Conservation (phyloP, 1,140 invertebrate genomes). For the Bombus soroeensis region DNA sequence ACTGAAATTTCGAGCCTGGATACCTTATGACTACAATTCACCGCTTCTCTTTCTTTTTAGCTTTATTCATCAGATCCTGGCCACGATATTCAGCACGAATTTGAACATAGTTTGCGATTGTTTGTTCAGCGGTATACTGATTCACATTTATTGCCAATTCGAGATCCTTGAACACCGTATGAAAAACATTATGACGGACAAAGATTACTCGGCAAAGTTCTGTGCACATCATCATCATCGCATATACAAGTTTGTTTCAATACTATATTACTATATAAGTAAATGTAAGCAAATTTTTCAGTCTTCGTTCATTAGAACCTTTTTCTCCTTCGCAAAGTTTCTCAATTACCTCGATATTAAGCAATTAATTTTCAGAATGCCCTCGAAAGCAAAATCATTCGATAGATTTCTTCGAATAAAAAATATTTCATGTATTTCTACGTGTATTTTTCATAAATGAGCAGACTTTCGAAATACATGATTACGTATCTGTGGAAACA, state of each 20-base stretch:
- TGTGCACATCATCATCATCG: slow-evolving; percentile 59
- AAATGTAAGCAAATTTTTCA: no score
- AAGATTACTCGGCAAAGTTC: slow-evolving; percentile 20
- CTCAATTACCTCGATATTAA: no score
- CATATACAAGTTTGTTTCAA: slow-evolving; percentile 51
- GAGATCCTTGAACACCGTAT: slow-evolving; percentile 59
- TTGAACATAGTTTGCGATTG: slow-evolving; percentile 56
- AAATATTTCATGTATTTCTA: no score
- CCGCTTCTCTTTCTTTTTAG: slow-evolving; percentile 31
- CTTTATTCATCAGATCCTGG: slow-evolving; percentile 53
- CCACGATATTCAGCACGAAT: slow-evolving; percentile 9
- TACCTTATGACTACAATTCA: slow-evolving; percentile 47
- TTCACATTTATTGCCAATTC: slow-evolving; percentile 61
- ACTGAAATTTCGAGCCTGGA: slow-evolving; percentile 51
- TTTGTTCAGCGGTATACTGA: slow-evolving; percentile 53
- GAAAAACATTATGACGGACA: background rate
- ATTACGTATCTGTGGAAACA: background rate
- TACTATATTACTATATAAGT: background rate
- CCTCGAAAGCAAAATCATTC: no score
- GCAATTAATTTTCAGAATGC: no score
- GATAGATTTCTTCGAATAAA: no score
- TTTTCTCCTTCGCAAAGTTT: no score
- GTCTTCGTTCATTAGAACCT: no score
- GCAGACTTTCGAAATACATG: no score
- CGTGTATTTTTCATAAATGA: no score